These are phyloP conservation scores for Slavum lentiscoides DNA, from an alignment of 2,888 invertebrate species.

Conservation along the genomic window DNA sequence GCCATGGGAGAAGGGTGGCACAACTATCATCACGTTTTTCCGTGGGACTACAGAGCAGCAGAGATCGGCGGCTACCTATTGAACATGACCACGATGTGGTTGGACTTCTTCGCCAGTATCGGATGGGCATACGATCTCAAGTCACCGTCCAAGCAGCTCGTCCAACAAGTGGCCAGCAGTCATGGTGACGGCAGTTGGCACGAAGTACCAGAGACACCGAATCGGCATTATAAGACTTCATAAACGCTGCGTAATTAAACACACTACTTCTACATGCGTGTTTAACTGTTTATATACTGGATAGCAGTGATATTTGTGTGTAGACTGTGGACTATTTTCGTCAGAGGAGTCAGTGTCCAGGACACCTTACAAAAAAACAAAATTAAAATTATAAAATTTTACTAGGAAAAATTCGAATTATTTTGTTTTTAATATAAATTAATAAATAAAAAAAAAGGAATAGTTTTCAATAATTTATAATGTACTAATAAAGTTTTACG, in stretches of 20 bases:
- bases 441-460: too few species aligned
- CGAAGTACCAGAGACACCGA: slow-evolving; percentile 25
- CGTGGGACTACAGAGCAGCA: slow-evolving; percentile 89
- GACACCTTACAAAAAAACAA: too few species aligned
- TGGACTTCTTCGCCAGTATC: slow-evolving; percentile 63
- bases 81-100: slow-evolving; percentile 65
- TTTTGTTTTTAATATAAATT: too few species aligned
- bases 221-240: slow-evolving; percentile 32
- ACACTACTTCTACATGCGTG: too few species aligned
- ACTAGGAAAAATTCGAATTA: too few species aligned
- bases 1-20: slow-evolving; percentile 90
- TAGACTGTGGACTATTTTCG: too few species aligned
- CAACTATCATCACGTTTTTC: slow-evolving; percentile 92
- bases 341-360: too few species aligned
- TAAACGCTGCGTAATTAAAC: background rate
- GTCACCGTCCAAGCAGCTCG: slow-evolving; percentile 65
- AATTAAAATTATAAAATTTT: too few species aligned
- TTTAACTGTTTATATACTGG: too few species aligned
- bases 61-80: slow-evolving; percentile 70
- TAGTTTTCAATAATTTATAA: too few species aligned
- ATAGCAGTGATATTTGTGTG: too few species aligned
- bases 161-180: slow-evolving; percentile 63
- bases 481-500: too few species aligned
- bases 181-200: slow-evolving; percentile 63
- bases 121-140: slow-evolving; percentile 79